A percentile compares a stretch with the other conserved stretches of the same genome.
phyloP scores from a whole-genome alignment of 2,888 invertebrate species.

The Tetropium fuscum region DNA sequence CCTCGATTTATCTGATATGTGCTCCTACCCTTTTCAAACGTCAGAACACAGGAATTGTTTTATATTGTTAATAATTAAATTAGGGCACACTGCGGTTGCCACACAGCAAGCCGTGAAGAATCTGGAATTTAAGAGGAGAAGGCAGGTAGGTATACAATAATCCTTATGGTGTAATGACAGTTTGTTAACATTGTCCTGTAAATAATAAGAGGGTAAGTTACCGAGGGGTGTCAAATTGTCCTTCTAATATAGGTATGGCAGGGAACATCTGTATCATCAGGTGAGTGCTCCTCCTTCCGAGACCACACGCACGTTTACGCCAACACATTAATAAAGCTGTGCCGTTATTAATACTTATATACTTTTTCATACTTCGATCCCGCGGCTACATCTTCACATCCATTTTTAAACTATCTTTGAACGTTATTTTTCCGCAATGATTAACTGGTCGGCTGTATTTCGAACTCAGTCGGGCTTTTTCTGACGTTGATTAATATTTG shows the following conservation, averaged over 20 bases:
- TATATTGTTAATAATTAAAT: constrained; percentile 57
- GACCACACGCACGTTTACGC: constrained; percentile 64
- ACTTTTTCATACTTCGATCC: constrained; percentile 62
- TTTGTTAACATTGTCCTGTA: constrained; percentile 29
- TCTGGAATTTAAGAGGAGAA: constrained; percentile 54
- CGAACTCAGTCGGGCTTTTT: constrained; percentile 55
- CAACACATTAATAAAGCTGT: constrained; percentile 65
- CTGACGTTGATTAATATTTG: constrained; percentile 65
- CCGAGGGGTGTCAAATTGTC: constrained; percentile 54
- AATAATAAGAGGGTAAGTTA: constrained; percentile 49
- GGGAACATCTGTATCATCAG: constrained; percentile 59
- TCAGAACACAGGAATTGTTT: constrained; percentile 36
- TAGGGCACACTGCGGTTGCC: constrained; percentile 56
- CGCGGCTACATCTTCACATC: constrained; percentile 34
- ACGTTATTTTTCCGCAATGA: neutral
- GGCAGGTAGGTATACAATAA: constrained; percentile 36
- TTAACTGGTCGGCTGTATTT: constrained; percentile 50
- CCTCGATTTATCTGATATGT: constrained; percentile 38
- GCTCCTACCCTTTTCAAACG: constrained; percentile 43
- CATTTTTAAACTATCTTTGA: neutral
- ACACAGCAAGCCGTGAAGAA: constrained; percentile 60
- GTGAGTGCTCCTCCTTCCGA: constrained; percentile 56
- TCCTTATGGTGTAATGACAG: constrained; percentile 27
- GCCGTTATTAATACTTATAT: constrained; percentile 65
- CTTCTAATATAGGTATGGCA: constrained; percentile 37